These are phyloP conservation scores for Nyctalus aviator DNA, from an alignment of 2,797 vertebrate species.

Conservation along the genomic window DNA sequence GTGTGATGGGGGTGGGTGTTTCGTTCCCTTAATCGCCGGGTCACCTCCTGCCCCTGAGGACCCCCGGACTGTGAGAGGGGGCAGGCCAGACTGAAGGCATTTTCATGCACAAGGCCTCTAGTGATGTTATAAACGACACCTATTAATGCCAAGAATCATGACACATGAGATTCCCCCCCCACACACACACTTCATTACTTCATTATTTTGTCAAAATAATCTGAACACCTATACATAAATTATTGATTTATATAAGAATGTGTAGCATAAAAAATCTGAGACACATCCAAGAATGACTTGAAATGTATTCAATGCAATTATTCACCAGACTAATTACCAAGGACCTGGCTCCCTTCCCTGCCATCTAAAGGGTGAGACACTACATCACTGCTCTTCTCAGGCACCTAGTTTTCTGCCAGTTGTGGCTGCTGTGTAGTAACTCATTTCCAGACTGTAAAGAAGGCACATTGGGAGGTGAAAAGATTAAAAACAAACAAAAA, in stretches of 20 bases:
- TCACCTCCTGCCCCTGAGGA: no score
- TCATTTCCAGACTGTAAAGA: neutral
- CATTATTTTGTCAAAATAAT: conserved; percentile 72
- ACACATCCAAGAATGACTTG: conserved; percentile 50
- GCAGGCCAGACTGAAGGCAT: no score
- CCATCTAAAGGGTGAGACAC: conserved; percentile 60
- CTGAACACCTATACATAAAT: conserved; percentile 60
- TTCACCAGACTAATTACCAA: conserved; percentile 46
- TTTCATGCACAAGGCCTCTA: no score
- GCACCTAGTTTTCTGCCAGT: conserved; percentile 19
- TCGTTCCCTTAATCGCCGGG: no score
- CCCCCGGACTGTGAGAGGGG: no score
- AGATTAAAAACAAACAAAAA: no score
- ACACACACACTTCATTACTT: conserved; percentile 44
- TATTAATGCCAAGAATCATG: neutral
- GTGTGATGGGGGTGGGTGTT: no score
- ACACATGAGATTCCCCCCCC: neutral
- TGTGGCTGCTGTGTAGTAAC: neutral
- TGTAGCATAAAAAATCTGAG: conserved; percentile 83
- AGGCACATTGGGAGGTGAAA: neutral
- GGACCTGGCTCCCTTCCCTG: neutral
- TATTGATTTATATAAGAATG: conserved; percentile 45
- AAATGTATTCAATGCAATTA: conserved; percentile 19
- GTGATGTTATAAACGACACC: neutral
- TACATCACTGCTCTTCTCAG: neutral